Conservation (phyloP, 2,797 vertebrate genomes). For the Gallirallus australis region DNA sequence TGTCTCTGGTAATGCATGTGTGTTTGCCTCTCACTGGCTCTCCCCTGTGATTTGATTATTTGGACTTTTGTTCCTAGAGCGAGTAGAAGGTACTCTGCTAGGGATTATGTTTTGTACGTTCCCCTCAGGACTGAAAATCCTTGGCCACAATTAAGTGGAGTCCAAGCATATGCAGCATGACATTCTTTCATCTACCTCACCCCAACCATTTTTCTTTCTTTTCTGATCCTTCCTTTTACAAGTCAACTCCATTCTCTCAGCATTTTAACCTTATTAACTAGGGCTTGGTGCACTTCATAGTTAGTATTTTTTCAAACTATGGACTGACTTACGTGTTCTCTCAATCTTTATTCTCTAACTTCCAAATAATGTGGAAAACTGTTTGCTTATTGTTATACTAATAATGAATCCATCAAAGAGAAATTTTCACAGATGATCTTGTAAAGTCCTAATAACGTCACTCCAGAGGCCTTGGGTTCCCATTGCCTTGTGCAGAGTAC, state of each 20-base stretch:
- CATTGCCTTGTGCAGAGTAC: not conserved
- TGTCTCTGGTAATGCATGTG: not conserved
- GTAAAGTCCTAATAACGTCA: not conserved
- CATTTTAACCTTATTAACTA: not conserved
- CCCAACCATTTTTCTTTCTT: not conserved
- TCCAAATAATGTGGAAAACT: not conserved
- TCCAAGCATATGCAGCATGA: not conserved
- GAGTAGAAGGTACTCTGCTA: not conserved
- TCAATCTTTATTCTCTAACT: not conserved
- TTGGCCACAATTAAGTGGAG: not conserved
- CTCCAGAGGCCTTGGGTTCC: not conserved
- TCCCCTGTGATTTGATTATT: not conserved
- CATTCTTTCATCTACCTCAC: not conserved
- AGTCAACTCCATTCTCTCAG: not conserved
- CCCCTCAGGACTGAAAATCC: not conserved
- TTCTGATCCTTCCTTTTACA: slow-evolving; percentile 1
- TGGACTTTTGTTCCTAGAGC: not conserved
- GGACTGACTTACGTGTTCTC: not conserved
- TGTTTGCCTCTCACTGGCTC: not conserved
- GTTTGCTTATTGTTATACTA: not conserved
- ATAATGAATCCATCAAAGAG: not conserved
- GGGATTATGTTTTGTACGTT: not conserved
- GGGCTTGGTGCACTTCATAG: not conserved
- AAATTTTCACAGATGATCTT: not conserved
- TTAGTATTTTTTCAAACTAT: not conserved